A percentile compares a stretch with the other conserved stretches of the same genome.
Evolutionary conservation across 2,113 vertebrate genomes (phyloP).

Genomic region (Neoarius graeffei): DNA sequence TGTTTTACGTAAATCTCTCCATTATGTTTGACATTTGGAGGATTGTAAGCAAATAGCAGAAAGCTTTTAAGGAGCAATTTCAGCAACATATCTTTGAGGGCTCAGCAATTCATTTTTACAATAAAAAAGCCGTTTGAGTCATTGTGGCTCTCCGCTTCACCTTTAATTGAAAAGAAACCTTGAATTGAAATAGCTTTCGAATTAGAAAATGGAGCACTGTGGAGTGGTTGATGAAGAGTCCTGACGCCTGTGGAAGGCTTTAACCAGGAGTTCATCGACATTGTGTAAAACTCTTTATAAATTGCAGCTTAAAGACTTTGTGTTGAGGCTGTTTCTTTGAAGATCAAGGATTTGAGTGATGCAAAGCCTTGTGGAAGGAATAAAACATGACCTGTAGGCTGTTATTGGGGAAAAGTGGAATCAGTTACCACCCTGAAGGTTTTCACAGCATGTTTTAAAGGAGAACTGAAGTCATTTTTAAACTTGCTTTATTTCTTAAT

Average conservation of each 20-base stretch:
- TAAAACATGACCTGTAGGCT: neutral
- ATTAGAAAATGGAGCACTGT: neutral
- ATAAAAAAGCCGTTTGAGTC: neutral
- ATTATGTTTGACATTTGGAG: slow-evolving; percentile 26
- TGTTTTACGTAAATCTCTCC: slow-evolving; percentile 13
- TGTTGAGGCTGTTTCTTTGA: neutral
- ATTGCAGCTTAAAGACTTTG: neutral
- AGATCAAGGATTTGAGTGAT: neutral
- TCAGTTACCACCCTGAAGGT: neutral
- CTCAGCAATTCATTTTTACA: neutral
- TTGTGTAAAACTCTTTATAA: neutral
- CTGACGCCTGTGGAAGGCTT: neutral
- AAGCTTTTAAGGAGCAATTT: slow-evolving; percentile 34
- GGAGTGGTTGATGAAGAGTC: neutral
- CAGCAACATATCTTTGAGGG: neutral
- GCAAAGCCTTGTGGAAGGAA: neutral
- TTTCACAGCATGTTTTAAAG: neutral
- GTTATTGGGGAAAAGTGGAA: neutral
- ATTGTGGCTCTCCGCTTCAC: neutral
- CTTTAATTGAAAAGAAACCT: neutral
- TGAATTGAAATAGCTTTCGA: neutral
- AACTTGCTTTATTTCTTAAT: too few relatives aligned
- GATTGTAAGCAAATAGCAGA: slow-evolving; percentile 12
- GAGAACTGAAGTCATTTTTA: too few relatives aligned
- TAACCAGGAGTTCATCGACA: neutral